These are phyloP conservation scores for Callorhinus ursinus DNA, from an alignment of 2,113 vertebrate species.

Conservation along the genomic window DNA sequence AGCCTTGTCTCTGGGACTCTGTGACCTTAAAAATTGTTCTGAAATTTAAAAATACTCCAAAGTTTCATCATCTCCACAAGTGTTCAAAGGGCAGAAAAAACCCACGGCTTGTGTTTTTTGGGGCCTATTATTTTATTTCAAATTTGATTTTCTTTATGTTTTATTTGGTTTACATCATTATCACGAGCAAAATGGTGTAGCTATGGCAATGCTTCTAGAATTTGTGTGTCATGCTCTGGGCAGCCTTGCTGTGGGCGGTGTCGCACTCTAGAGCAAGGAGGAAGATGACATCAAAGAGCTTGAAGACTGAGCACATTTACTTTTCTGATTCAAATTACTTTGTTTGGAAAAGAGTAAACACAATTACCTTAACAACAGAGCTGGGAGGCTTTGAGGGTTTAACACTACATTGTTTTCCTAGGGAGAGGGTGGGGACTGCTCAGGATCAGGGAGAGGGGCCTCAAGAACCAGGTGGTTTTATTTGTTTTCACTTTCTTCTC, in stretches of 20 bases:
- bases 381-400: conserved; percentile 73
- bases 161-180: not conserved
- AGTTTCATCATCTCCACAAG: not conserved
- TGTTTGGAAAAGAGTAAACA: conserved; percentile 75
- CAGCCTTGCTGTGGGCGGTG: not conserved
- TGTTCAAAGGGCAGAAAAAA: not conserved
- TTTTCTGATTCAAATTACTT: conserved; percentile 75
- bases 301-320: conserved; percentile 42
- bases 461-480: conserved; percentile 39
- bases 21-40: not conserved
- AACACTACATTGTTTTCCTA: conserved; percentile 66
- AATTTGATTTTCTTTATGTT: conserved; percentile 18
- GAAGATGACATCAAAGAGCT: conserved; percentile 77
- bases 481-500: conserved; percentile 63
- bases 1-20: not conserved
- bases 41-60: not conserved
- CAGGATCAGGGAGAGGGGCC: not conserved
- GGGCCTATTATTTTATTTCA: not conserved
- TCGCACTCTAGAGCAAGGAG: not conserved
- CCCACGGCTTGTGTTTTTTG: not conserved
- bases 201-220: not conserved
- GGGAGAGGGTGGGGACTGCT: conserved; percentile 43
- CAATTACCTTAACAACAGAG: conserved; percentile 79
- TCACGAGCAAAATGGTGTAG: conserved; percentile 32
- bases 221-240: not conserved